Evolutionary conservation across 2,888 invertebrate genomes (phyloP), one percentile per base, ranked within the genome.

Genomic region (Drosophila merina): DNA sequence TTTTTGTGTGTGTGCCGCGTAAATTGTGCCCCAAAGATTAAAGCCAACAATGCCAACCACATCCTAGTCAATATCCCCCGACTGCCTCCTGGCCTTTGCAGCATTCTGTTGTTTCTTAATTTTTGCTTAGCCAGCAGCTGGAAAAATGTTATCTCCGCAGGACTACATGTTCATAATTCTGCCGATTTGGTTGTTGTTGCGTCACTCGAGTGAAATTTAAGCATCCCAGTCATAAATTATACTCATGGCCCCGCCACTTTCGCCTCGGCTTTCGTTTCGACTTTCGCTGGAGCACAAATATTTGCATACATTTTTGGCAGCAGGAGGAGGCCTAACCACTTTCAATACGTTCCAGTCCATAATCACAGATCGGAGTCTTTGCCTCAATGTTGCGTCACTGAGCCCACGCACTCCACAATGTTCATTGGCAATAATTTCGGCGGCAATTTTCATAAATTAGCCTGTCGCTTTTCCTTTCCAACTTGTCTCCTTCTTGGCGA

Each of bases 391-490:
- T 73, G 79, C 80, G 80, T 85, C 80, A 80, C 73, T 58, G 28
- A 26, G 31, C 44, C 50, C 50, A 68, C 50, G 50, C 58, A 58
- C 50, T 52, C 28, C 47, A 48, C 57, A 74, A 49, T 54, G 57
- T 60, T 38, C 67, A 69, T 64, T 80, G 78, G 70, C 88, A 88
- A 88, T 88, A 88, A 81, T 85, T 86, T 84, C 74, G 75, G 69
- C 70, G 76, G 78, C 79, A 88, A 88, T 85, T 85, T 85, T 88
- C 88, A 80, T 88, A 88, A 86, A 85, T 85, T 85, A 88, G 85
- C 85, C 71, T 73, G 74, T 71, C 67, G 57, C 72, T 58, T 49
- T 42, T 14, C 36, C 26, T 30, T 5, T 25, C 30, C 25, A 33
- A 6, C 47, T 44, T 44, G 40, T 31, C 50, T 40, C 30, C 28